Evolutionary conservation across 1,140 invertebrate species (phyloP), one percentile per base, ranked within the genome.

Genomic region (Liolophura sinensis): DNA sequence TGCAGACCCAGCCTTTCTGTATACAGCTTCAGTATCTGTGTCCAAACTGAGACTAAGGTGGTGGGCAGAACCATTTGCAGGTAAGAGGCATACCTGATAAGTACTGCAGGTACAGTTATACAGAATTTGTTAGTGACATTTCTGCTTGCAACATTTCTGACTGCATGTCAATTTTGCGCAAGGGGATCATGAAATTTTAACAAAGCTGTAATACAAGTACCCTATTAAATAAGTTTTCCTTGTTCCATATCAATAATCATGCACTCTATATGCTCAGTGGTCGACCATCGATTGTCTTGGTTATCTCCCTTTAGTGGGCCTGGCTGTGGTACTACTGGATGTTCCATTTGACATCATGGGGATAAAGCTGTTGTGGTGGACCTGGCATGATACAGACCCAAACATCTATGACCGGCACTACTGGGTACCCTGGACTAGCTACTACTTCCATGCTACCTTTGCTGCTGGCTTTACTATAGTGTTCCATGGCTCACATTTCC

Each of bases 311-410:
- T 48, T 84, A 83, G 91, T 92, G 51, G 92, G 92, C 3, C 79
- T 93, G n/a, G 77, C 88, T 3, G 88, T 88, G 0, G 90, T 93
- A 0, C 82, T 93, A 15, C 87, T 93, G 24, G 92, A 94, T 76
- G 86, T 93, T 51, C 92, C 92, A 0, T 93, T 92, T 77, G 92
- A 93, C 74, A 92, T 93, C 47, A 89, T 92, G 62, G 88, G 90
- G 1, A 89, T 93, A 0, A 92, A 92, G 78, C 90, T 92, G 75
- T 79, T 92, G 1, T 92, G 92, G 83, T 93, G 92, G 92, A 92
- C 90, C 0, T 93, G 92, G 92, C 92, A 94, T 78, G 92, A 93
- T 78, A 93, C 92, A 0, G 92, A 93, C 82, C 91, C 92, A 3
- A 93, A 93, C 79, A 90, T 94, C 66, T 87, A 75, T 60, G 92